Conservation (phyloP, 2,888 invertebrate species). For the Polydrusus pterygomalis region DNA sequence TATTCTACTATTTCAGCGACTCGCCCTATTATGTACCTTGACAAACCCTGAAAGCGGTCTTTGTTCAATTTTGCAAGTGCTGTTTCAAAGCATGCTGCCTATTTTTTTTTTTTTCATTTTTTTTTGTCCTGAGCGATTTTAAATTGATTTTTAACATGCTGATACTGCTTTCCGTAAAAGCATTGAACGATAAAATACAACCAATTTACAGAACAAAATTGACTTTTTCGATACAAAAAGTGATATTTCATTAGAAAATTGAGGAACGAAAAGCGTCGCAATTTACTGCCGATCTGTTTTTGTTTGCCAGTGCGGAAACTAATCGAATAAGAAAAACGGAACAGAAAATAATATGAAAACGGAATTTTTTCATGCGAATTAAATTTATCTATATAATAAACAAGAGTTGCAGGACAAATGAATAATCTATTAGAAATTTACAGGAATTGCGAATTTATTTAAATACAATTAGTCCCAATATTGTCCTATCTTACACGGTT, state of each 20-base stretch:
- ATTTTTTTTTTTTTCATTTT: not conserved
- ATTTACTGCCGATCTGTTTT: constrained; percentile 39
- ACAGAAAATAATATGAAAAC: constrained; percentile 8
- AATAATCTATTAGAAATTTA: too few species aligned
- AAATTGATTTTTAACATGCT: constrained; percentile 29
- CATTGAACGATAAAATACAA: constrained; percentile 46
- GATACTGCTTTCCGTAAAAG: constrained; percentile 28
- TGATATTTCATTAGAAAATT: constrained; percentile 47
- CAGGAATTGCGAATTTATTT: too few species aligned
- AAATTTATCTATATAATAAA: too few species aligned
- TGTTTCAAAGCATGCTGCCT: not conserved
- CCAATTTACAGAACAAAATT: constrained; percentile 38
- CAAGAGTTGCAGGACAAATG: too few species aligned
- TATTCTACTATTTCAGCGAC: too few species aligned
- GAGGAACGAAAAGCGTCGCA: constrained; percentile 32
- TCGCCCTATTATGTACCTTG: too few species aligned
- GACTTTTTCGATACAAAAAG: constrained; percentile 45
- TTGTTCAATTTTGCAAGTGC: too few species aligned
- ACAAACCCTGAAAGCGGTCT: too few species aligned
- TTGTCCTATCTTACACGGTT: too few species aligned
- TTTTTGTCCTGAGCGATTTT: constrained; percentile 17
- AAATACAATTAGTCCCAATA: too few species aligned
- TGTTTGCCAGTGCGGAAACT: constrained; percentile 6
- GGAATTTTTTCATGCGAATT: not conserved
- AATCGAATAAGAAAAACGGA: constrained; percentile 17